phyloP scores from a whole-genome alignment of 2,888 invertebrate species.

The Lottia gigantea region DNA sequence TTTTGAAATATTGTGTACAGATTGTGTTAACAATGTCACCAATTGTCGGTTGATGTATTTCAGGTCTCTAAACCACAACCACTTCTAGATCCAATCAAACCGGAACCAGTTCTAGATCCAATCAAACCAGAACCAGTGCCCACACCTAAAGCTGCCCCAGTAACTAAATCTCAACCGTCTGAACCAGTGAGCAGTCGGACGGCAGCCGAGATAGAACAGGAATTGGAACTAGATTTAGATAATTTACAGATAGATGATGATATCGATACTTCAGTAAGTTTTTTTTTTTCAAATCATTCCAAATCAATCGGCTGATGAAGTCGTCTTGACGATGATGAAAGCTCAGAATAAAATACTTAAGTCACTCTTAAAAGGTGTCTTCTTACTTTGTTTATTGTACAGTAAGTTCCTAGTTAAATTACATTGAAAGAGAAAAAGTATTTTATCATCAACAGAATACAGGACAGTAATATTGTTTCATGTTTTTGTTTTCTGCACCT shows the following conservation, averaged over 20 bases:
- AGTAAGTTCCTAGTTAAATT: no score
- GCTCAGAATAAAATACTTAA: no score
- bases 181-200: conserved; percentile 33
- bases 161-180: conserved; percentile 19
- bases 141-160: conserved; percentile 8
- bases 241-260: conserved; percentile 83
- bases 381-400: no score
- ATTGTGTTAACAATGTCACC: not conserved
- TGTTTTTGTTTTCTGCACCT: no score
- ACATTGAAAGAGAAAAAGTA: no score
- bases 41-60: not conserved
- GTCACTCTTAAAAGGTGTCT: no score
- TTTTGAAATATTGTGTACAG: no score
- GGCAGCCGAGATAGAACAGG: conserved; percentile 73
- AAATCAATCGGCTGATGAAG: no score
- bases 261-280: conserved; percentile 78
- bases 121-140: conserved; percentile 16
- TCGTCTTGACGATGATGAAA: no score
- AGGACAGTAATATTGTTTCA: no score
- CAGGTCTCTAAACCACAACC: not conserved
- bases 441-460: no score
- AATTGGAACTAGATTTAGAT: conserved; percentile 86
- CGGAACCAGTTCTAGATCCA: not conserved
- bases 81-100: not conserved
- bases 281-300: not conserved